phyloP scores from a whole-genome alignment of 2,113 vertebrate genomes.

The Boulengeromyrus knoepffleri region DNA sequence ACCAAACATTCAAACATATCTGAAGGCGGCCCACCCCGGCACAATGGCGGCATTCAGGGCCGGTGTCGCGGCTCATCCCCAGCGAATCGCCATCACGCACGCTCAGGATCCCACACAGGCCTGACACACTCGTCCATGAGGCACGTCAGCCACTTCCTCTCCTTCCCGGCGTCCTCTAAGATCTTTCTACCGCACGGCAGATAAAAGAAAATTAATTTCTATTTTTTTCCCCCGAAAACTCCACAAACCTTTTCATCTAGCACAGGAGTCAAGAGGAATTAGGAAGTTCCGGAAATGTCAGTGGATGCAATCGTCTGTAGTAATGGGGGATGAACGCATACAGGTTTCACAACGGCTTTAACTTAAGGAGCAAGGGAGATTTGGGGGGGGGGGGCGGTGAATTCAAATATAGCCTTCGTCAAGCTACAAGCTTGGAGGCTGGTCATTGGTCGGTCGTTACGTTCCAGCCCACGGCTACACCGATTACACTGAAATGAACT shows the following conservation, averaged over 20 bases:
- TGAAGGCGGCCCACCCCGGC: not conserved
- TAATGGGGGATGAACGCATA: not conserved
- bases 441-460: not conserved
- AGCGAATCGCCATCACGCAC: conserved; percentile 27
- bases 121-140: conserved; percentile 35
- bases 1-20: not conserved
- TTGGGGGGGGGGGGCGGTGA: not conserved
- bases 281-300: conserved; percentile 7
- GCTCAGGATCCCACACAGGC: conserved; percentile 18
- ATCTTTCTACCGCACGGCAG: conserved; percentile 5
- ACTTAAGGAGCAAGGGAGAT: not conserved
- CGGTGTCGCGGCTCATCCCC: not conserved
- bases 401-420: not conserved
- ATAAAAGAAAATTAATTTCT: conserved; percentile 1
- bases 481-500: not conserved
- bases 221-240: not conserved
- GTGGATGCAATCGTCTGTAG: not conserved
- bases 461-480: not conserved
- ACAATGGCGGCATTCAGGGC: not conserved
- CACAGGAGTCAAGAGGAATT: conserved; percentile 14
- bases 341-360: not conserved
- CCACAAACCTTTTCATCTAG: conserved; percentile 14
- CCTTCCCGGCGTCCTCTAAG: conserved; percentile 17
- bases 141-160: conserved; percentile 32
- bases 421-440: not conserved